These are phyloP conservation scores for Gambelia wislizenii DNA, from an alignment of 2,797 vertebrate species.

Conservation along the genomic window DNA sequence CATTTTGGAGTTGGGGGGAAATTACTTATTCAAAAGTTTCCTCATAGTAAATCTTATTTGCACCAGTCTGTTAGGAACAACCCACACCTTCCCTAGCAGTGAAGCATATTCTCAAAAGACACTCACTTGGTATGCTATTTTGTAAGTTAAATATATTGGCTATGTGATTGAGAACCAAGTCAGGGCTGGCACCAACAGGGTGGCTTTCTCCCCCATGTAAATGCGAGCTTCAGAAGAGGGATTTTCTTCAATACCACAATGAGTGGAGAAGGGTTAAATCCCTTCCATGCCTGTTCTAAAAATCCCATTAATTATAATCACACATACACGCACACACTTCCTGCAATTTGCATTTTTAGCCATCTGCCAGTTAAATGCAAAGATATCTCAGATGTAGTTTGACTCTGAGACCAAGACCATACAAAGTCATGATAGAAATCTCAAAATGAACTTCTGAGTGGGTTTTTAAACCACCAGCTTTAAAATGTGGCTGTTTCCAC, in stretches of 20 bases:
- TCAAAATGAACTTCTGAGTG: slow-evolving; percentile 57
- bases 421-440: slow-evolving; percentile 10
- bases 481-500: slow-evolving; percentile 65
- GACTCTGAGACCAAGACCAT: neutral
- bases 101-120: neutral
- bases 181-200: neutral
- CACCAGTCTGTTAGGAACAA: no score
- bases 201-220: neutral
- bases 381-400: neutral
- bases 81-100: no score
- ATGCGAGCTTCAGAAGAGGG: neutral
- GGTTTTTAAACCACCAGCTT: slow-evolving; percentile 42
- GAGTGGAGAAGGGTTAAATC: neutral
- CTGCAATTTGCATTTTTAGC: neutral
- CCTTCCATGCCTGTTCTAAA: neutral
- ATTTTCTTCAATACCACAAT: neutral
- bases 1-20: no score
- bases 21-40: no score
- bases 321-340: neutral
- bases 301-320: neutral
- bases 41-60: no score
- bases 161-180: no score
- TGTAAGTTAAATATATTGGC: neutral
- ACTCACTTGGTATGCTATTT: neutral
- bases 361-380: neutral